phyloP scores from a whole-genome alignment of 53 echinoderm and acorn worm species.

The Astropecten irregularis region DNA sequence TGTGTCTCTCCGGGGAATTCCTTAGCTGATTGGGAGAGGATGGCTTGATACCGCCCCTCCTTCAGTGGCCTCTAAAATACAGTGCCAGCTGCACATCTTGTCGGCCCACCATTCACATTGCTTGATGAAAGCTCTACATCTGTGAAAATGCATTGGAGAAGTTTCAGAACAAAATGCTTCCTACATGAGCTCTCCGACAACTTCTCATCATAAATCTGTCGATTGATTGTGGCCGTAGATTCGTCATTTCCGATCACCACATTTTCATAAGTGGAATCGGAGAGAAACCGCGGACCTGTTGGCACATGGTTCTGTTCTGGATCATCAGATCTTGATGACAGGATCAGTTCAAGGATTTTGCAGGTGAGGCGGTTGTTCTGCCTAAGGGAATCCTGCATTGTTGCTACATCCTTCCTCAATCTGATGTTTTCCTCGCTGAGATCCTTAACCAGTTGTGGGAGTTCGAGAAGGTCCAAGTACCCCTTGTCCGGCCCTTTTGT shows the following conservation, averaged over 20 bases:
- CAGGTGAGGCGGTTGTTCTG: no score
- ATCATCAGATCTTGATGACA: no score
- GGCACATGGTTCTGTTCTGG: no score
- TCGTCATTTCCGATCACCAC: not conserved
- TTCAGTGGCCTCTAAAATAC: conserved; percentile 2
- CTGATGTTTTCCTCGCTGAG: no score
- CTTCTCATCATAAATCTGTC: not conserved
- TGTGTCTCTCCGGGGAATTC: conserved; percentile 7
- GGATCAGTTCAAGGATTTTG: no score
- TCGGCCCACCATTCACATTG: conserved; percentile 24
- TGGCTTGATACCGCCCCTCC: conserved; percentile 21
- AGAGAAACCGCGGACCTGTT: not conserved
- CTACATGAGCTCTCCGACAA: not conserved
- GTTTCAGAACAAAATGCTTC: conserved; percentile 40
- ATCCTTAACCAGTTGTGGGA: no score
- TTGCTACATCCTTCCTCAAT: no score
- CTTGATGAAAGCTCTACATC: not conserved
- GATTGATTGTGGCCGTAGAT: not conserved
- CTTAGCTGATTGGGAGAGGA: not conserved
- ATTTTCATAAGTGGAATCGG: not conserved
- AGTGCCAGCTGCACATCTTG: not conserved
- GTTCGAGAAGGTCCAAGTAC: no score
- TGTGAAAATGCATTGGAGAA: not conserved
- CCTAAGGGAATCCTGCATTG: no score
- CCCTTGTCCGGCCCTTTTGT: no score